Evolutionary conservation across 2,113 vertebrate species (phyloP), one percentile per base, ranked within the genome.

Genomic region (Lanius ludovicianus): DNA sequence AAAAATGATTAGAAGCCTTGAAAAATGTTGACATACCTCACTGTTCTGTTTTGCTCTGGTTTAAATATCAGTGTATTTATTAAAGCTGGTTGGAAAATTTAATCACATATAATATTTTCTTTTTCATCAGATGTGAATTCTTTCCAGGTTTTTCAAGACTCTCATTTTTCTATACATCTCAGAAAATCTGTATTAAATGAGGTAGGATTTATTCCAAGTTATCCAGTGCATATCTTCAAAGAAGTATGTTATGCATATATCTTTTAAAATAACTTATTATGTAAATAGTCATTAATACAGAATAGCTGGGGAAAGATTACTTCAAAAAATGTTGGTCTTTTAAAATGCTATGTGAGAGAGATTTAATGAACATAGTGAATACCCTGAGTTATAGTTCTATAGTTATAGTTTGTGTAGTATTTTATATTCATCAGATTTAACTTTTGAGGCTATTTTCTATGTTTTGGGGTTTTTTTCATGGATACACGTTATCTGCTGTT

Each of bases 161-260:
- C 87, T 90, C 88, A 87, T 96, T 96, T 96, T 96, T 94, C 90
- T 93, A 90, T 76, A 84, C 9, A 49, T 96, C 77, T 90, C 79
- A 94, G 84, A 95, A 96, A 96, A 95, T 96, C 92, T 96, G 93
- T 89, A 92, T 95, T 90, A 96, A 97, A 96, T 97, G 92, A 96
- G 85, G 95, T 78, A 96, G 90, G 90, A 93, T 92, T 96, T 89
- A 87, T 93, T 95, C 93, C 96, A 97, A 97, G 90, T 89, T 92
- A 95, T 67, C 57, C 92, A 89, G 42, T 64, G 73, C 80, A 44
- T 94, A 91, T 94, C 92, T 96, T 96, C 93, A 97, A 96, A 95
- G 92, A 90, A 94, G 52, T 78, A 94, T 39, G 62, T 65, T 95
- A 87, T 91, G 89, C 55, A 91, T 93, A 82, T 91, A 87, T 82